Conservation (phyloP, 2,113 vertebrate genomes). For the Setophaga kirtlandii region DNA sequence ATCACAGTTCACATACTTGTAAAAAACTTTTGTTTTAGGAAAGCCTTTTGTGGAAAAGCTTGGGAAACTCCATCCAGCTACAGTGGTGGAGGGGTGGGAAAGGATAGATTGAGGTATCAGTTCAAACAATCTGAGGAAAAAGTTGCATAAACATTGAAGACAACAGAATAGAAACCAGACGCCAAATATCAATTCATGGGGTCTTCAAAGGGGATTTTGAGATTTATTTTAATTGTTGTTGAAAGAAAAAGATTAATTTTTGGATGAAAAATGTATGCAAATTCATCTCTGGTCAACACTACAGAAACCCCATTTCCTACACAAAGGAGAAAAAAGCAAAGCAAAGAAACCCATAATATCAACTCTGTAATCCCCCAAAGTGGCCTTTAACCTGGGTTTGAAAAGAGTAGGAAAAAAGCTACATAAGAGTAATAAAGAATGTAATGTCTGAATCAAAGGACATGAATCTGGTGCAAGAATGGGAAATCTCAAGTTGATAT, state of each 20-base stretch:
- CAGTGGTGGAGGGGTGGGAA: slow-evolving; percentile 64
- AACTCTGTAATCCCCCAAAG: not conserved
- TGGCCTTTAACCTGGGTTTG: not conserved
- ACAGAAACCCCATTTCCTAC: not conserved
- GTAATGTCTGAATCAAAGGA: not conserved
- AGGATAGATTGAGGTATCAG: slow-evolving; percentile 53
- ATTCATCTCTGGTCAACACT: slow-evolving; percentile 8
- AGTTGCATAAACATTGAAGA: slow-evolving; percentile 68
- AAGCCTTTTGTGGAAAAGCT: slow-evolving; percentile 38
- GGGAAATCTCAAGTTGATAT: not conserved
- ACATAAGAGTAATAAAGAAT: not conserved
- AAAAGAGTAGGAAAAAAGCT: not conserved
- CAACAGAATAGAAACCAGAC: slow-evolving; percentile 71
- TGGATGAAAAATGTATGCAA: slow-evolving; percentile 53
- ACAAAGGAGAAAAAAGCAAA: slow-evolving; percentile 4
- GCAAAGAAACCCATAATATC: not conserved
- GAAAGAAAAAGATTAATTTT: slow-evolving; percentile 60
- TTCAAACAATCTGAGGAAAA: slow-evolving; percentile 61
- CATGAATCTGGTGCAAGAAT: not conserved
- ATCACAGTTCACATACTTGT: slow-evolving; percentile 52
- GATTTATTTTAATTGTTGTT: slow-evolving; percentile 61
- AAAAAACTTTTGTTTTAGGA: slow-evolving; percentile 31
- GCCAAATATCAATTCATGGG: slow-evolving; percentile 39
- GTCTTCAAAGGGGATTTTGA: slow-evolving; percentile 57
- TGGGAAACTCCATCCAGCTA: slow-evolving; percentile 47